Base-by-base conservation (phyloP, 2,888 invertebrate genomes). In the Byasa hedistus region DNA sequence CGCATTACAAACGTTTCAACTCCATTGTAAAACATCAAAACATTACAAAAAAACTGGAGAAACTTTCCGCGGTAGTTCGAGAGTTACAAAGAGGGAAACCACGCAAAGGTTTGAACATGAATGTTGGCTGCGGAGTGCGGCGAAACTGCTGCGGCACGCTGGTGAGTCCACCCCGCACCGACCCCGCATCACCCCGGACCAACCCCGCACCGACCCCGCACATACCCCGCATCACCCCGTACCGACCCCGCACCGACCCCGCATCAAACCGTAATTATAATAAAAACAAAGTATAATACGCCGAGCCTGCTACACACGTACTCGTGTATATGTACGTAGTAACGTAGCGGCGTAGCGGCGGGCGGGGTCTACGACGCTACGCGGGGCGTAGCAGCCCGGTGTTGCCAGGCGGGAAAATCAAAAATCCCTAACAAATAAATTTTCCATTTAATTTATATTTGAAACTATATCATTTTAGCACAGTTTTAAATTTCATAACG, bases 291-390 rank as follows among this genome's bases (percentile, higher is more conserved):
- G 65, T 73, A 72, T 75, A 73, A 71, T 72, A 74, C 69, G 70
- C 64, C 68, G 70, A 71, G 71, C 70, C 71, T 69, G 70, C 62
- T 65, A n/a, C n/a, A n/a, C n/a, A n/a, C n/a, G n/a, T n/a, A n/a
- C n/a, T n/a, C n/a, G n/a, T n/a, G n/a, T n/a, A 39, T 57, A 65
- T 69, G 70, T 72, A 67, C 65, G 60, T 64, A 68, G 36, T 61
- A 59, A 62, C 64, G 60, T 71, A 73, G 70, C 71, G 69, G 56
- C 68, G 69, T 76, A 78, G 73, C 75, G 75, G 78, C 87, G 85
- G 87, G 87, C 86, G 88, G 87, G 86, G 86, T 84, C 84, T 86
- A 84, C 78, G 73, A 76, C 73, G 74, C 75, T 80, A 81, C 83
- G 83, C 82, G 80, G 84, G 80, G 82, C 80, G 79, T 79, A 79